These are phyloP conservation scores for Dynastes hyllus DNA, from an alignment of 2,888 invertebrate genomes.

Conservation along the genomic window DNA sequence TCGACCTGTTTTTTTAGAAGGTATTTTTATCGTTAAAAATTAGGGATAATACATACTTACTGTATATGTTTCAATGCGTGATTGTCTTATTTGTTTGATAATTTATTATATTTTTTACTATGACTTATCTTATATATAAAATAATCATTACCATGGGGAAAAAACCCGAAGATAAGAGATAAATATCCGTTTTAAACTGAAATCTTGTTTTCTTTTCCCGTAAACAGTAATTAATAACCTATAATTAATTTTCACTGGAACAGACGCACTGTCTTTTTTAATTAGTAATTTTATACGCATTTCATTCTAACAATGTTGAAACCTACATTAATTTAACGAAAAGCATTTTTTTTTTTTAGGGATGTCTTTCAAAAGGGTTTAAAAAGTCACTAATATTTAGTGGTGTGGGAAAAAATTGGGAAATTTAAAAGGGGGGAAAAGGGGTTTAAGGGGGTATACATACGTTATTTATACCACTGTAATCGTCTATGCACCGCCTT, in stretches of 20 bases:
- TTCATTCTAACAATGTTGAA: background rate
- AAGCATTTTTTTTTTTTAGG: background rate
- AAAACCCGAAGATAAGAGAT: too few relatives aligned
- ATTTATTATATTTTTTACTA: too few relatives aligned
- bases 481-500: slow-evolving; percentile 18
- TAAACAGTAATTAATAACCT: background rate
- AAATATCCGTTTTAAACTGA: background rate
- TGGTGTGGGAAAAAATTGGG: slow-evolving; percentile 22
- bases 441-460: background rate
- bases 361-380: slow-evolving; percentile 22
- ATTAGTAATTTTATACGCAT: background rate
- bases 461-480: slow-evolving; percentile 20
- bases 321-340: background rate
- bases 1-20: too few relatives aligned
- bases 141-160: background rate
- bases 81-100: too few relatives aligned
- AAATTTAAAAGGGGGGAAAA: slow-evolving; percentile 11
- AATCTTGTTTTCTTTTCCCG: background rate
- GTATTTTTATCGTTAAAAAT: too few relatives aligned
- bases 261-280: background rate
- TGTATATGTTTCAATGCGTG: too few relatives aligned
- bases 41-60: too few relatives aligned
- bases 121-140: too few relatives aligned
- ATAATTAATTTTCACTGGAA: slow-evolving; percentile 6
- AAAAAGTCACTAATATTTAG: slow-evolving; percentile 28